Evolutionary conservation across 2,888 invertebrate genomes (phyloP).

Genomic region (Latheticus oryzae): DNA sequence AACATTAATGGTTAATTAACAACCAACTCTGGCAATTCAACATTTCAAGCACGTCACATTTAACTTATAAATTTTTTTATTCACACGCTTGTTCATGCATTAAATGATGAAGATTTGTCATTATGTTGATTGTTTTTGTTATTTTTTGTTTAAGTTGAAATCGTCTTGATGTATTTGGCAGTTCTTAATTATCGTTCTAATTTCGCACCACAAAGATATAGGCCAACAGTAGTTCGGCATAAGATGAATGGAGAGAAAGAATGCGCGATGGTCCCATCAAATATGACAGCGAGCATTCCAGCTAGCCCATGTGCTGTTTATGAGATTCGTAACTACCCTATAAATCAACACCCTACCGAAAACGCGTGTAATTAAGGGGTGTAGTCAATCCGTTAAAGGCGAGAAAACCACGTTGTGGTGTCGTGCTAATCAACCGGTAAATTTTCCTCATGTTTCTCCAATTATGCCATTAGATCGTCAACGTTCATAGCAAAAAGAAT

Average conservation of each 20-base stretch:
- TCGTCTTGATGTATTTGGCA: no score
- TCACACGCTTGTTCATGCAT: background rate
- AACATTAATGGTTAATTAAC: background rate
- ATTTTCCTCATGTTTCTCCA: constrained; percentile 44
- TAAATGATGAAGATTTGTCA: no score
- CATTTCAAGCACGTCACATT: constrained; percentile 1
- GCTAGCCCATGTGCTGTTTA: constrained; percentile 67
- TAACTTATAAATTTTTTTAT: constrained; percentile 3
- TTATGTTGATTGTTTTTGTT: no score
- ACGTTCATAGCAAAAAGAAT: no score
- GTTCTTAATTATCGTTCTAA: no score
- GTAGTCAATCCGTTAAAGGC: constrained; percentile 56
- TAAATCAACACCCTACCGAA: constrained; percentile 68
- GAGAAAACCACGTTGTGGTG: constrained; percentile 44
- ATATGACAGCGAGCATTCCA: constrained; percentile 65
- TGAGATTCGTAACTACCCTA: constrained; percentile 69
- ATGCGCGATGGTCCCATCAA: constrained; percentile 64
- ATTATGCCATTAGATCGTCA: no score
- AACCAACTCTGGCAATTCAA: constrained; percentile 3
- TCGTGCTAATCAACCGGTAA: constrained; percentile 54
- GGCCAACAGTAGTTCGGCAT: no score
- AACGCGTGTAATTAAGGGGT: constrained; percentile 65
- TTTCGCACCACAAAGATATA: no score
- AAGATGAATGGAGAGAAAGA: constrained; percentile 56
- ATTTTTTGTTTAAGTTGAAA: no score